Conservation (phyloP, 2,888 invertebrate genomes). For the Anarsia innoxiella region DNA sequence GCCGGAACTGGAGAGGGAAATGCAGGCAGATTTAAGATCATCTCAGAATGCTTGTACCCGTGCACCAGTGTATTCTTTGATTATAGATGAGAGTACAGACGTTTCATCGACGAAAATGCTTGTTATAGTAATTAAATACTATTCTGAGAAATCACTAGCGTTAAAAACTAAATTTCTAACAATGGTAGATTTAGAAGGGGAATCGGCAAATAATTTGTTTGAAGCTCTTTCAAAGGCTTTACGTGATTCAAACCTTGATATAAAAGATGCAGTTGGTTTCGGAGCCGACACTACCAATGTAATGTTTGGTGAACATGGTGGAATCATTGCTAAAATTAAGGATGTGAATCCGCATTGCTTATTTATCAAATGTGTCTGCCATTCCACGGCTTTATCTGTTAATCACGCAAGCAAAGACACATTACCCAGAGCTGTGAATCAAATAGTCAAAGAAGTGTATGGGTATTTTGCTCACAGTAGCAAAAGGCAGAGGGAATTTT, state of each 20-base stretch:
- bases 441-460: conserved; percentile 20
- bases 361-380: conserved; percentile 9
- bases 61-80: conserved; percentile 10
- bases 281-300: conserved; percentile 19
- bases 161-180: conserved; percentile 16
- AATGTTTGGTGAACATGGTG: conserved; percentile 16
- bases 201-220: conserved; percentile 10
- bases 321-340: conserved; percentile 11
- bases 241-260: conserved; percentile 13
- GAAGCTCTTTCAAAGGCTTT: conserved; percentile 11
- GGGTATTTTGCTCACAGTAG: conserved; percentile 20
- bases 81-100: conserved; percentile 16
- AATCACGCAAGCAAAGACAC: conserved; percentile 11
- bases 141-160: conserved; percentile 13
- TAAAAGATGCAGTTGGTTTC: conserved; percentile 13
- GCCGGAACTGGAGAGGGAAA: conserved; percentile 14
- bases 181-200: conserved; percentile 15
- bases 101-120: conserved; percentile 13
- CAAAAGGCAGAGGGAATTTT: conserved; percentile 20
- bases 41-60: conserved; percentile 13
- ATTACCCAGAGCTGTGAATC: conserved; percentile 17
- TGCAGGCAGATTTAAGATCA: conserved; percentile 14
- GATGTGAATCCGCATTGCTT: conserved; percentile 9
- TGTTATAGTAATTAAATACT: conserved; percentile 16
- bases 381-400: conserved; percentile 3